phyloP scores from a whole-genome alignment of 2,888 invertebrate species.

The Tholera decimalis region DNA sequence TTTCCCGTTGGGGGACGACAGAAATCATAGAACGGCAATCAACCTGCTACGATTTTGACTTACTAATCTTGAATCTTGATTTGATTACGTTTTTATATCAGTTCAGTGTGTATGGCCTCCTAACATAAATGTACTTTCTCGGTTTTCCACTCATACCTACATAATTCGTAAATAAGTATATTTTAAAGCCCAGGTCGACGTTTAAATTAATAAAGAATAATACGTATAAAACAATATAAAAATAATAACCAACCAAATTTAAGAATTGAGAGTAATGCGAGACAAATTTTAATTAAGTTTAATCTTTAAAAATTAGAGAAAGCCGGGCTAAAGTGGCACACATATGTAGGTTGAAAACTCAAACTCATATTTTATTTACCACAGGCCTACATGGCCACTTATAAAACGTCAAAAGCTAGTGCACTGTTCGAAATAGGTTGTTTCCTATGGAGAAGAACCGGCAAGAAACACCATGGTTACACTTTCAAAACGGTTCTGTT shows the following conservation, averaged over 20 bases:
- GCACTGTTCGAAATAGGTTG: too few species aligned
- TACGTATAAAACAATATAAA: slow-evolving; percentile 15
- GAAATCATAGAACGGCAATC: not conserved
- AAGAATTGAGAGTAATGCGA: slow-evolving; percentile 38
- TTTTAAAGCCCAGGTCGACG: too few species aligned
- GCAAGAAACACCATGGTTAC: too few species aligned
- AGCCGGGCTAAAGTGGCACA: not conserved
- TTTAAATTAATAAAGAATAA: not conserved
- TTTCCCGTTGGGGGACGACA: not conserved
- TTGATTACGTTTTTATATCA: not conserved
- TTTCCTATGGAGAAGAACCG: too few species aligned
- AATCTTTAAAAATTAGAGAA: slow-evolving; percentile 49
- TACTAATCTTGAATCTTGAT: not conserved
- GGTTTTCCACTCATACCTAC: not conserved
- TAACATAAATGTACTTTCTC: not conserved
- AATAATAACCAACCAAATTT: slow-evolving; percentile 37
- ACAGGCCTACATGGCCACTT: too few species aligned
- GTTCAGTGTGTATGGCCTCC: not conserved
- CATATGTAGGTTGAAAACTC: too few species aligned
- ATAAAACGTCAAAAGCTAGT: too few species aligned
- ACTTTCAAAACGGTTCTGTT: slow-evolving; percentile 9
- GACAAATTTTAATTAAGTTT: slow-evolving; percentile 47
- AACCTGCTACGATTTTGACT: not conserved
- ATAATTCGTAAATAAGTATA: not conserved
- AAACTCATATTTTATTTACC: too few species aligned